Evolutionary conservation across 1,140 invertebrate genomes (phyloP).

Genomic region (Penaeus chinensis): DNA sequence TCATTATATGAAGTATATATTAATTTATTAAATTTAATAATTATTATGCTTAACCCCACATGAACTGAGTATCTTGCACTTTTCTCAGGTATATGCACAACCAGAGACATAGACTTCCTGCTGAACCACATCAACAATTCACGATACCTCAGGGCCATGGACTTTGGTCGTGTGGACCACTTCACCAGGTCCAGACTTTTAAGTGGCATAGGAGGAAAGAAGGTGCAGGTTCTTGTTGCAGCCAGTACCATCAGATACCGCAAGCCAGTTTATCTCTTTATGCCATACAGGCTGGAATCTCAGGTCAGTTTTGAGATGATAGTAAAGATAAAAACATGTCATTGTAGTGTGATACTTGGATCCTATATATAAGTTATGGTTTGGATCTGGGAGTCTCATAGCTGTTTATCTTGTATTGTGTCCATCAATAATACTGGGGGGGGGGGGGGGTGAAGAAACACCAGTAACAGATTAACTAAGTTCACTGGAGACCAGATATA

Average conservation of each 20-base stretch:
- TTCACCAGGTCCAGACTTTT: constrained; percentile 29
- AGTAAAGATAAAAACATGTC: too few species aligned
- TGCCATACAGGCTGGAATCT: constrained; percentile 47
- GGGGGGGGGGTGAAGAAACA: too few species aligned
- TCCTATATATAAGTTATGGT: too few species aligned
- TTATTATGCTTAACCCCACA: too few species aligned
- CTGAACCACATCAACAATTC: constrained; percentile 53
- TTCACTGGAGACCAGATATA: too few species aligned
- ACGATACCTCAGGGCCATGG: constrained; percentile 52
- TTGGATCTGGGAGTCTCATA: too few species aligned
- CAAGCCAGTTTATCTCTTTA: constrained; percentile 51
- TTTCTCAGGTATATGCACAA: constrained; percentile 41
- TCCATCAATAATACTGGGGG: too few species aligned
- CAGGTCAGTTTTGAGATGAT: constrained; percentile 3
- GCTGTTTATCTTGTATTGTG: too few species aligned
- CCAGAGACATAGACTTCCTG: constrained; percentile 50
- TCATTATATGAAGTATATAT: too few species aligned
- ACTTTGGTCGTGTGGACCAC: constrained; percentile 50
- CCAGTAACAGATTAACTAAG: too few species aligned
- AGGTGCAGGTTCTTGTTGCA: constrained; percentile 36
- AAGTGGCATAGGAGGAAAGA: background rate
- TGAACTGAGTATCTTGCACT: background rate
- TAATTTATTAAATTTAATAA: too few species aligned
- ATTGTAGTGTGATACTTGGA: too few species aligned
- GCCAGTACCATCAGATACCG: constrained; percentile 52